Evolutionary conservation across 2,113 vertebrate genomes (phyloP), one percentile per base, ranked within the genome.

Genomic region (Atrichornis clamosus): DNA sequence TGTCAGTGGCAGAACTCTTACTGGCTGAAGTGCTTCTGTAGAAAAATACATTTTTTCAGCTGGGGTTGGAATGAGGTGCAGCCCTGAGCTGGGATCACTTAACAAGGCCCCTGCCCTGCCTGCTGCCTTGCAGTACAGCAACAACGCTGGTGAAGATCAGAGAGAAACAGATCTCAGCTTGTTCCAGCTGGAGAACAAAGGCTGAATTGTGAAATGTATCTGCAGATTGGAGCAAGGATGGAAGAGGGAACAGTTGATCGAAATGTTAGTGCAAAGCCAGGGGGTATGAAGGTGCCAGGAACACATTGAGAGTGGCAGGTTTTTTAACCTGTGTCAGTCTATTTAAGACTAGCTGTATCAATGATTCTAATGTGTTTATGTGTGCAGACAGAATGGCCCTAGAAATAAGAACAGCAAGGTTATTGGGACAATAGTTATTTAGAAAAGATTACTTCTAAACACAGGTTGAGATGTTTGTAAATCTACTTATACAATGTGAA

Each of bases 1-100:
- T 98, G 68, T 96, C 95, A 21, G 90, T 96, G 37, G 81, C 60
- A 4, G 37, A 11, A 30, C 33, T n/a, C 33, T 24, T 84, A 55
- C 23, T 60, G 69, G 47, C 49, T n/a, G 35, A 90, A 78, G 53
- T 27, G 11, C 6, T 35, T 59, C 50, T 67, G 8, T 10, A 72
- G 59, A 27, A 27, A 50, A 65, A 30, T 21, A 27, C 4, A 11
- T 63, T 70, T 14, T 58, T 50, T 69, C 41, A 27, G 47, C 6
- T 52, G 50, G 22, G 20, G 18, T 39, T 59, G 69, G 35, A 46
- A 23, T 59, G 59, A 41, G 13, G 39, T 41, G 39, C 47, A 65
- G 60, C 59, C 28, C 10, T 6, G 53, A 17, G n/a, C 1, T 84
- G 23, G 33, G n/a, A 23, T n/a, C 1, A 10, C 39, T 81, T 33